A percentile compares a stretch with the other conserved stretches of the same genome.
These are phyloP conservation scores for Luffia ferchaultella DNA, from an alignment of 2,888 invertebrate genomes.

Conservation along the genomic window DNA sequence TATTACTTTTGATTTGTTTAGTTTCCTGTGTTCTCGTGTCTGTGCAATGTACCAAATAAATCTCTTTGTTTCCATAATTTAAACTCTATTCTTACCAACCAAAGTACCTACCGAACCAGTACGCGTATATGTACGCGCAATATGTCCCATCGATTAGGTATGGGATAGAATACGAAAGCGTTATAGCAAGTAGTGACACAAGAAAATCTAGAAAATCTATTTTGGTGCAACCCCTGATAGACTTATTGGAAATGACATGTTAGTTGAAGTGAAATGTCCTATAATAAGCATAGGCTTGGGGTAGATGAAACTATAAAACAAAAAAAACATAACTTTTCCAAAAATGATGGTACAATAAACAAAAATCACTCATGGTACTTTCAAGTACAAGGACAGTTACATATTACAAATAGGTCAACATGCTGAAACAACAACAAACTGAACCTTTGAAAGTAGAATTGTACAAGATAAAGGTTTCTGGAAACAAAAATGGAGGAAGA, in stretches of 20 bases:
- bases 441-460: not conserved
- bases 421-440: not conserved
- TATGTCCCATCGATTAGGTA: not conserved
- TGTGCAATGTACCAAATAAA: too few species aligned
- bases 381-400: not conserved
- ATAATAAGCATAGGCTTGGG: not conserved
- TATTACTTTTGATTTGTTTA: too few species aligned
- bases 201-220: not conserved
- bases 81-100: too few species aligned
- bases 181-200: not conserved
- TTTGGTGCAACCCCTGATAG: not conserved
- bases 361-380: not conserved
- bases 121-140: too few species aligned
- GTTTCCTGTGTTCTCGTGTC: too few species aligned
- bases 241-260: not conserved
- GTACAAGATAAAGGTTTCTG: not conserved
- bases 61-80: too few species aligned
- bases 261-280: not conserved
- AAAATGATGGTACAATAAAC: not conserved
- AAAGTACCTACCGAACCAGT: too few species aligned
- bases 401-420: not conserved
- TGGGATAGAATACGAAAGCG: not conserved
- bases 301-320: not conserved
- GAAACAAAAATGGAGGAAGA: not conserved
- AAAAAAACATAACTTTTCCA: not conserved